These are phyloP conservation scores for Phrynosoma platyrhinos DNA, from an alignment of 2,113 vertebrate species.

Conservation along the genomic window DNA sequence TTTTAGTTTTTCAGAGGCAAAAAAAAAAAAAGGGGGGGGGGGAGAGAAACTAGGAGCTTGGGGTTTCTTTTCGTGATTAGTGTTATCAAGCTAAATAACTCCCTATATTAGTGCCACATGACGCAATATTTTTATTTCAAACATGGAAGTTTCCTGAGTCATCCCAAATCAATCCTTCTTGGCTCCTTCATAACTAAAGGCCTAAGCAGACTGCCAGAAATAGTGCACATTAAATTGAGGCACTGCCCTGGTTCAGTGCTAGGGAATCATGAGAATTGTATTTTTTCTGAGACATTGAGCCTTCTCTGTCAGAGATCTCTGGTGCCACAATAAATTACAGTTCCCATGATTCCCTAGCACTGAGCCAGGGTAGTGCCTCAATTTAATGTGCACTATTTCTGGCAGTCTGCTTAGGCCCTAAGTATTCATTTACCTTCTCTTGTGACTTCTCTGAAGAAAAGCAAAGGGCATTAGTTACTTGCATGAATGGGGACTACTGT, in stretches of 20 bases:
- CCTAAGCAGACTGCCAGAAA: too few relatives aligned
- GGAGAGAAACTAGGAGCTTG: neutral
- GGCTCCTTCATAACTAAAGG: too few relatives aligned
- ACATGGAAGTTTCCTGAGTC: neutral
- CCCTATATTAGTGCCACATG: neutral
- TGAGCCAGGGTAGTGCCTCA: too few relatives aligned
- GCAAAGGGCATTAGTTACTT: neutral
- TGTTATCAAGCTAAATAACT: neutral
- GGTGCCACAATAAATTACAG: too few relatives aligned
- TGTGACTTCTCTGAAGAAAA: neutral
- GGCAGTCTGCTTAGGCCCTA: too few relatives aligned
- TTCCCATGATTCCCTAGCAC: too few relatives aligned
- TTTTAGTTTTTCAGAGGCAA: conserved; percentile 12
- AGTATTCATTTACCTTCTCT: neutral
- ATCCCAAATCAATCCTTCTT: neutral
- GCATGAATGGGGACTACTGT: neutral
- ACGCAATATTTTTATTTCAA: neutral
- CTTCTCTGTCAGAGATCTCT: too few relatives aligned
- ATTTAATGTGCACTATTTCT: too few relatives aligned
- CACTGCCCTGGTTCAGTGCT: too few relatives aligned
- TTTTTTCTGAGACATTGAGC: too few relatives aligned
- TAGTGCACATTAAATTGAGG: too few relatives aligned
- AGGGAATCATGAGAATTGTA: too few relatives aligned
- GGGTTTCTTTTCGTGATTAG: neutral
- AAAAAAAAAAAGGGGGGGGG: neutral